Conservation (phyloP, 1,140 invertebrate species). For the Drosophila hydei region DNA sequence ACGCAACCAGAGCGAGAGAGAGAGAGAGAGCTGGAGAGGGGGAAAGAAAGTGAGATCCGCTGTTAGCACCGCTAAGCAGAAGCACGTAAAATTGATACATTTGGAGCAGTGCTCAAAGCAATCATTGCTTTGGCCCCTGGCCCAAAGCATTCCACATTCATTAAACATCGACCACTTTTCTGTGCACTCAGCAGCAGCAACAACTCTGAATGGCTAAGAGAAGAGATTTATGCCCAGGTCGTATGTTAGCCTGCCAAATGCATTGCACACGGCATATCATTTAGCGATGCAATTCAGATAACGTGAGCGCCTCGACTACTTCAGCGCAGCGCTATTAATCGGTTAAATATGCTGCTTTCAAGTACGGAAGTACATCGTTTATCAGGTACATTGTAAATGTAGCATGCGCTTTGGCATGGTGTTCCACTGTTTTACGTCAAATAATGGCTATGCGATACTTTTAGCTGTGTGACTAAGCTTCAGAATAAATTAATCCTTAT, state of each 20-base stretch:
- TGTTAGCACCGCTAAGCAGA: conserved; percentile 61
- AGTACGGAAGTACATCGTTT: neutral
- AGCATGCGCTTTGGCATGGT: neutral
- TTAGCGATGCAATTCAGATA: conserved; percentile 35
- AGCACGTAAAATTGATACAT: conserved; percentile 76
- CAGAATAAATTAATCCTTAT: neutral
- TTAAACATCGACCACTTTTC: conserved; percentile 68
- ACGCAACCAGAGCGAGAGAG: neutral
- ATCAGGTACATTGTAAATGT: neutral
- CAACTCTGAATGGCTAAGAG: conserved; percentile 35
- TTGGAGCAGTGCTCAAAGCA: conserved; percentile 49
- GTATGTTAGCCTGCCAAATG: conserved; percentile 29
- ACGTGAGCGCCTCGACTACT: neutral
- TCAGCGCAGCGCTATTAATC: neutral
- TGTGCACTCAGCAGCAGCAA: conserved; percentile 47
- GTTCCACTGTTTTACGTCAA: neutral
- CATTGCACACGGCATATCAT: conserved; percentile 16
- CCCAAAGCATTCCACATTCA: conserved; percentile 63
- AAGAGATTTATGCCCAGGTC: conserved; percentile 62
- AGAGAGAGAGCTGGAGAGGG: no score
- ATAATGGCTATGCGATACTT: no score
- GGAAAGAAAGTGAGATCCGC: conserved; percentile 5
- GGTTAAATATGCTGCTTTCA: neutral
- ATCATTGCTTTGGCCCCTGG: conserved; percentile 17
- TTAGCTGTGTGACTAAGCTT: neutral